Percentiles rank a stretch among this genome's conserved stretches.
phyloP scores from a whole-genome alignment of 2,888 invertebrate species.

The Pachydiplax longipennis region DNA sequence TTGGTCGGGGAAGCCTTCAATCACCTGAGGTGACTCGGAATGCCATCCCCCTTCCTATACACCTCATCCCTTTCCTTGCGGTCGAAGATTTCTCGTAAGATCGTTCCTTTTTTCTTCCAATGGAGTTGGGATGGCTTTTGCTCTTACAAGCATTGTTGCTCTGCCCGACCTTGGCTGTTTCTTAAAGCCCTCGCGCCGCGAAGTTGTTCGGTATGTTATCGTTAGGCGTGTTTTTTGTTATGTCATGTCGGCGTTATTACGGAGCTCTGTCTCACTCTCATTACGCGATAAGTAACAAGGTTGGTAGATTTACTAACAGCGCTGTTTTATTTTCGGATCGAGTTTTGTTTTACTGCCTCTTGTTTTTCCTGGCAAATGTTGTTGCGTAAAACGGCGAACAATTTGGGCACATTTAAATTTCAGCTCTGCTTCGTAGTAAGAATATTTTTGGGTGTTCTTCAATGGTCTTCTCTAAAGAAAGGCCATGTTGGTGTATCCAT shows the following conservation, averaged over 20 bases:
- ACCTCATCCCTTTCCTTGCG: neutral
- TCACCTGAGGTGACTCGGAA: constrained; percentile 34
- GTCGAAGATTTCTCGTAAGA: neutral
- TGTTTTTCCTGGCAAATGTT: no score
- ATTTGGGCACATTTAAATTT: no score
- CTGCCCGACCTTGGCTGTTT: neutral
- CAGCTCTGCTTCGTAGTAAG: no score
- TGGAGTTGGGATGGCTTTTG: neutral
- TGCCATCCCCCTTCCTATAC: neutral
- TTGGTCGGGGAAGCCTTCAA: constrained; percentile 41
- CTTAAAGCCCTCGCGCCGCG: neutral
- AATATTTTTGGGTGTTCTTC: no score
- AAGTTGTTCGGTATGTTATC: neutral
- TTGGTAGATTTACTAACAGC: no score
- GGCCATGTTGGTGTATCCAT: no score
- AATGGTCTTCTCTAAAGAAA: no score
- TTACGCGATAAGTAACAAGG: neutral
- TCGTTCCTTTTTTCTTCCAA: neutral
- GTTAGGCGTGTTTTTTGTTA: neutral
- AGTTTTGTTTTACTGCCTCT: no score
- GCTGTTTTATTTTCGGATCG: no score
- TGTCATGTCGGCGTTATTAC: neutral
- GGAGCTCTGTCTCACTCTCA: neutral
- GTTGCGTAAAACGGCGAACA: no score
- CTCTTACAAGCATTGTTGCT: neutral